Evolutionary conservation across 1,140 invertebrate species (phyloP), one percentile per base, ranked within the genome.

Genomic region (Mycetomoellerius zeteki): DNA sequence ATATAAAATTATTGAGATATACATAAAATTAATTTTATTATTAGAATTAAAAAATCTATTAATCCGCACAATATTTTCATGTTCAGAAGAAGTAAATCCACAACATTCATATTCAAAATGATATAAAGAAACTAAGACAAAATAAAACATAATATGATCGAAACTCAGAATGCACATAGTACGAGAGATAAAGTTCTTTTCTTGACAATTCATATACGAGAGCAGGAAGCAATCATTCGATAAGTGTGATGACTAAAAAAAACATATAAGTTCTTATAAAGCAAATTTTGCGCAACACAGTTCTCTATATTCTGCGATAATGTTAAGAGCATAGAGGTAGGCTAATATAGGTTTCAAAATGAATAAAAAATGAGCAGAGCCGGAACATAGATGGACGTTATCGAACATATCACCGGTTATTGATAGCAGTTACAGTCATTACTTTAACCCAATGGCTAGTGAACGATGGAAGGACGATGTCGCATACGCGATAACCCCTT

Each of bases 401-500:
- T 8, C 7, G 0, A 37, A 37, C 7, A 21, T 10, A 69, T 69
- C 4, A 69, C 47, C 16, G 21, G 67, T 71, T 50, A 69, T 69
- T 69, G 65, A 2, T 24, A 69, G 14, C 50, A 56, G 71, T 73
- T 76, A 43, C 30, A 43, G 16, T 52, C 27, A 71, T 69, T 47
- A 82, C 12, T 2, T 60, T 4, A 12, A 72, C 14, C 10, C 43
- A 5, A 82, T 82, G 76, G 27, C 37, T 21, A 65, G 37, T 52
- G 27, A 65, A 52, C 43, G 19, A 52, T 78, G 76, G 54, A 62
- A 50, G 3, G 43, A 73, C 21, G 80, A 90, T 27, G 50, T 88
- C n/a, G 30, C 64, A 0, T 81, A 88, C 56, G 85, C 78, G 47
- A 88, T 82, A 78, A 81, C 27, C 3, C 75, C 80, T 10, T 43